These are phyloP conservation scores for Notiomystis cincta DNA, from an alignment of 2,113 vertebrate genomes.

Conservation along the genomic window DNA sequence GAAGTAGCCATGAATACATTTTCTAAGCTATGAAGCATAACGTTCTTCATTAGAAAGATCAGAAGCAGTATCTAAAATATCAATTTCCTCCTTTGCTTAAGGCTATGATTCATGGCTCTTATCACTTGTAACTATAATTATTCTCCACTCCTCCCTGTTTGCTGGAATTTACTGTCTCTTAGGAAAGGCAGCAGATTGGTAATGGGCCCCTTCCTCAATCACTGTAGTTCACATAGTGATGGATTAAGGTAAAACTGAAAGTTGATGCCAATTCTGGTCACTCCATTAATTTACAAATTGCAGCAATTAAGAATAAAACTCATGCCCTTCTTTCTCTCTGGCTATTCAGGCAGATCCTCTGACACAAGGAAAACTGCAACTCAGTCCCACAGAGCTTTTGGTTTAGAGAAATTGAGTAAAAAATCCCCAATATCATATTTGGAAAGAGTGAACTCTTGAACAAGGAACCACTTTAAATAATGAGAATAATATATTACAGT, in stretches of 20 bases:
- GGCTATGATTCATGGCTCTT: slow-evolving; percentile 4
- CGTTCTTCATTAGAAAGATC: not conserved
- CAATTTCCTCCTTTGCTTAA: not conserved
- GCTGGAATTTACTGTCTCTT: not conserved
- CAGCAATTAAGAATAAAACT: not conserved
- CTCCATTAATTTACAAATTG: not conserved
- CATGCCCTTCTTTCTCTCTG: not conserved
- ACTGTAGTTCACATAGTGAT: not conserved
- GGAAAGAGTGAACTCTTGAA: not conserved
- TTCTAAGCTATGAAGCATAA: not conserved
- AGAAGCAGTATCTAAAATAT: not conserved
- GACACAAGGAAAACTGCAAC: not conserved
- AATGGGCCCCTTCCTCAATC: not conserved
- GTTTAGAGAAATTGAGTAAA: not conserved
- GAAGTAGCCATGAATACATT: not conserved
- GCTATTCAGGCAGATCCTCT: not conserved
- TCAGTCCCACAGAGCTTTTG: not conserved
- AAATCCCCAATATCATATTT: not conserved
- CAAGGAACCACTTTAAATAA: not conserved
- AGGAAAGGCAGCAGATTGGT: not conserved
- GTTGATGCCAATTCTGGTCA: not conserved
- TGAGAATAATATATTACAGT: not conserved
- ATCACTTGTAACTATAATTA: not conserved
- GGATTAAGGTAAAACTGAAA: not conserved
- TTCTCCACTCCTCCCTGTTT: not conserved